A percentile compares a stretch with the other conserved stretches of the same genome.
Evolutionary conservation across 2,113 vertebrate genomes (phyloP).

Genomic region (Callipepla californica): DNA sequence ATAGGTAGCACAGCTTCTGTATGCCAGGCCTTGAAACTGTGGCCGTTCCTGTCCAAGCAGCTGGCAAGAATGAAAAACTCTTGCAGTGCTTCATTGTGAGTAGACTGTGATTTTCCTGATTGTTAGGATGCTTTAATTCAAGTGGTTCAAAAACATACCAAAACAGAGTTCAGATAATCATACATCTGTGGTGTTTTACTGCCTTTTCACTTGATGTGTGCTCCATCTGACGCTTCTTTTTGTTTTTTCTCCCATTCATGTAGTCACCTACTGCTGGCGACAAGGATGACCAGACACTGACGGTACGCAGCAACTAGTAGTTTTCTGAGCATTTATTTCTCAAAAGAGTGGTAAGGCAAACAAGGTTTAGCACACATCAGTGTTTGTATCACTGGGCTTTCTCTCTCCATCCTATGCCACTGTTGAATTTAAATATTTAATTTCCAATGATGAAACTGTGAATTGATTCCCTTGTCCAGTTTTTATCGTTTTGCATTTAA

Average conservation of each 20-base stretch:
- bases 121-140: background rate
- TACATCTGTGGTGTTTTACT: background rate
- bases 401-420: background rate
- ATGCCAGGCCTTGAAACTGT: background rate
- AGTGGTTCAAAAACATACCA: background rate
- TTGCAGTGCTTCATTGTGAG: background rate
- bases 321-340: slow-evolving; percentile 42
- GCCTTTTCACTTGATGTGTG: background rate
- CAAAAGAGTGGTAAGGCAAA: background rate
- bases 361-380: slow-evolving; percentile 24
- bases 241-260: slow-evolving; percentile 56
- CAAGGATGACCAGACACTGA: slow-evolving; percentile 78
- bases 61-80: background rate
- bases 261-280: slow-evolving; percentile 74
- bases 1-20: background rate
- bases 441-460: background rate
- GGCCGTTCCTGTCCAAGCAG: background rate
- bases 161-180: background rate
- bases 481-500: background rate
- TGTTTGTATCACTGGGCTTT: background rate
- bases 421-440: background rate
- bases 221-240: slow-evolving; percentile 38
- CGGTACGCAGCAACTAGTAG: slow-evolving; percentile 74
- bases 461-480: slow-evolving; percentile 6
- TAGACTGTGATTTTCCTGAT: background rate